phyloP scores from a whole-genome alignment of 2,113 vertebrate genomes.

The Trinectes maculatus region DNA sequence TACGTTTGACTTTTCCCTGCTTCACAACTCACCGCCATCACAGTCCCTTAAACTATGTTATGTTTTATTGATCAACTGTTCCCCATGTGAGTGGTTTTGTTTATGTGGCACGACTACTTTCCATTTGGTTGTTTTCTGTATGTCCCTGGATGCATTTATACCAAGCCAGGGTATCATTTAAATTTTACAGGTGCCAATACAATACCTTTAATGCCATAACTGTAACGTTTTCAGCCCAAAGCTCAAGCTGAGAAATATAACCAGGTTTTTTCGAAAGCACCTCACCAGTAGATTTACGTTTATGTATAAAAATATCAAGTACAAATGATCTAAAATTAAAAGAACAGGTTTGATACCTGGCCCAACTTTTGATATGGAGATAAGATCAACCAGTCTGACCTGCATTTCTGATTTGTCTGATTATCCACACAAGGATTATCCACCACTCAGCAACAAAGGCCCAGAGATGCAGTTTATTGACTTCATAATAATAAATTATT shows the following conservation, averaged over 20 bases:
- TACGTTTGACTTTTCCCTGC: not conserved
- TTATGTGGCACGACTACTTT: not conserved
- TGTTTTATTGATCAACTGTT: not conserved
- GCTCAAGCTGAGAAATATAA: not conserved
- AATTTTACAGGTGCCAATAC: not conserved
- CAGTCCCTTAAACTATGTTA: too few species aligned
- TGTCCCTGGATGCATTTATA: not conserved
- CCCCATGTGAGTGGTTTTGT: not conserved
- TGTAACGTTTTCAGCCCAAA: too few species aligned
- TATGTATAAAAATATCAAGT: too few species aligned
- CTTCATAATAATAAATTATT: too few species aligned
- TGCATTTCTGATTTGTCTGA: not conserved
- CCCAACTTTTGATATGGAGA: not conserved
- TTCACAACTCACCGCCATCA: not conserved
- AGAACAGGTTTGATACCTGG: not conserved
- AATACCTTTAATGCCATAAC: not conserved
- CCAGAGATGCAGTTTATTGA: not conserved
- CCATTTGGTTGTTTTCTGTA: not conserved
- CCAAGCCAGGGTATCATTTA: not conserved
- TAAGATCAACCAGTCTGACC: not conserved
- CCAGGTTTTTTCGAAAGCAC: not conserved
- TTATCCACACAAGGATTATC: conserved; percentile 33
- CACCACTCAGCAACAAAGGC: conserved; percentile 10
- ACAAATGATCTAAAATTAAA: not conserved
- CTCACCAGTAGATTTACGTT: too few species aligned